phyloP scores from a whole-genome alignment of 2,888 invertebrate species.

The Merodon equestris region DNA sequence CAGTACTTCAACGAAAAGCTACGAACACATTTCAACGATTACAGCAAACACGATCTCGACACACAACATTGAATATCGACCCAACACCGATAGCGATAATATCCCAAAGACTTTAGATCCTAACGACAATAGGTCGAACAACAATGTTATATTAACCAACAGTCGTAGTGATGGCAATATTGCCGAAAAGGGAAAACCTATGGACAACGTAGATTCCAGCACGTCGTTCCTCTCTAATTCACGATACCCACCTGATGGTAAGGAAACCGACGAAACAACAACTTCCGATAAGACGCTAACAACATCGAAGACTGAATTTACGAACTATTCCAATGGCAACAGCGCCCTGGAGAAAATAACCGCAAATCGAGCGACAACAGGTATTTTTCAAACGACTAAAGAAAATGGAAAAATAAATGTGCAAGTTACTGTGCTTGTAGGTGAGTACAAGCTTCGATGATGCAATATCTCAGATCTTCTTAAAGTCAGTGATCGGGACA shows the following conservation, averaged over 20 bases:
- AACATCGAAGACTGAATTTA: conserved; percentile 79
- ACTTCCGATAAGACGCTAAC: conserved; percentile 78
- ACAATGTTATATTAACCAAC: conserved; percentile 58
- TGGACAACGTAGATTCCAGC: conserved; percentile 74
- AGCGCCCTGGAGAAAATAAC: conserved; percentile 79
- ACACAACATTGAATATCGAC: conserved; percentile 51
- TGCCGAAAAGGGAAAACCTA: conserved; percentile 66
- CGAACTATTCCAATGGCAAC: conserved; percentile 81
- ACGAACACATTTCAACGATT: conserved; percentile 58
- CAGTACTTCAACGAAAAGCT: conserved; percentile 49
- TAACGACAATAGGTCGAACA: conserved; percentile 70
- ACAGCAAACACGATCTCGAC: conserved; percentile 53
- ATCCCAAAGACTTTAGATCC: conserved; percentile 52
- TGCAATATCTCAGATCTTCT: conserved; percentile 37
- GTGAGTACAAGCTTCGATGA: conserved; percentile 73
- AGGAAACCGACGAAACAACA: conserved; percentile 85
- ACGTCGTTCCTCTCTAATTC: conserved; percentile 66
- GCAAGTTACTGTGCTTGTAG: conserved; percentile 91
- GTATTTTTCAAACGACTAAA: conserved; percentile 79
- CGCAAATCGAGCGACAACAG: conserved; percentile 59
- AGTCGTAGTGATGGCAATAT: conserved; percentile 56
- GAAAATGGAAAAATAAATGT: conserved; percentile 94
- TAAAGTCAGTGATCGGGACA: conserved; percentile 48
- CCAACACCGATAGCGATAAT: conserved; percentile 37
- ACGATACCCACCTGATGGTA: conserved; percentile 86